Evolutionary conservation across 2,797 vertebrate species (phyloP).

Genomic region (Graptemys geographica): DNA sequence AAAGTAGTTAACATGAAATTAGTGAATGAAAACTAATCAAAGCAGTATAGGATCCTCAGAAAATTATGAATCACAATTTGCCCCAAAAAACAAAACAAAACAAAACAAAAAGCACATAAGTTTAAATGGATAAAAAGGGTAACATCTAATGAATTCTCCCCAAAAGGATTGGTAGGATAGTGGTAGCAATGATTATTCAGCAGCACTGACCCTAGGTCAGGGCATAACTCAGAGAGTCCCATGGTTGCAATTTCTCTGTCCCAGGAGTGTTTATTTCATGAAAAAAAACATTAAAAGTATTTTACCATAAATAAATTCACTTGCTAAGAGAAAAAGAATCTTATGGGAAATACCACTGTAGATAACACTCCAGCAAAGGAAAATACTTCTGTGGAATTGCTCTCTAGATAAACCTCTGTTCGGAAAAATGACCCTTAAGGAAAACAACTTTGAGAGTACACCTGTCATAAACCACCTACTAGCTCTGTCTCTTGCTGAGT

Average conservation of each 20-base stretch:
- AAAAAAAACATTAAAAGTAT: background rate
- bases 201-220: background rate
- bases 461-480: background rate
- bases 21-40: background rate
- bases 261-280: background rate
- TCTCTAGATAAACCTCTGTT: background rate
- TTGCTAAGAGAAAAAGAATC: background rate
- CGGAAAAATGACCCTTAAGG: background rate
- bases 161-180: background rate
- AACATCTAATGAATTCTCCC: background rate
- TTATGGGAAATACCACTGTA: background rate
- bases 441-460: background rate
- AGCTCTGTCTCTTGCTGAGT: fast-evolving
- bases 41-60: background rate
- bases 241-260: background rate
- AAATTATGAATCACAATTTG: background rate
- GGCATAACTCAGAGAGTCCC: background rate
- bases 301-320: background rate
- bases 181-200: background rate
- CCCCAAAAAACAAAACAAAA: background rate
- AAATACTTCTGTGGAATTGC: background rate
- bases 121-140: background rate
- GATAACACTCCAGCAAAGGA: background rate
- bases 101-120: background rate
- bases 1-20: background rate